phyloP scores from a whole-genome alignment of 2,888 invertebrate species.

The Coecobrya sp. region DNA sequence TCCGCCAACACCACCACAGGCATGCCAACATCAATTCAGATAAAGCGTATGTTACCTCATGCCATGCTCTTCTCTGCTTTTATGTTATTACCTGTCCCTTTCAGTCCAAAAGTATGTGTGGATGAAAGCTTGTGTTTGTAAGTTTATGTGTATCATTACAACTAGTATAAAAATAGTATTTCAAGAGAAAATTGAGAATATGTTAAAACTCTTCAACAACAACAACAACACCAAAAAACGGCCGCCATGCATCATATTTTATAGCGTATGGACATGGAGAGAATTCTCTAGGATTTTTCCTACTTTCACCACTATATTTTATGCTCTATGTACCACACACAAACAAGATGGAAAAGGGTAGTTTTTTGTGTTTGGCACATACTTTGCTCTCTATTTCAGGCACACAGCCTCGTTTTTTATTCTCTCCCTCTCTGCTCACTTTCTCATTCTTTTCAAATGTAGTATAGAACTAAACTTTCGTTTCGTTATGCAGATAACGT shows the following conservation, averaged over 20 bases:
- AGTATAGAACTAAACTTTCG: constrained; percentile 55
- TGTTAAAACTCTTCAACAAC: background rate
- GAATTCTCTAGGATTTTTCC: background rate
- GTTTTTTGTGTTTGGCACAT: constrained; percentile 42
- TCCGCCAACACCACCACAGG: background rate
- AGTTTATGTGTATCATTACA: background rate
- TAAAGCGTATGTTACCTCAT: background rate
- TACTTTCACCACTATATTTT: background rate
- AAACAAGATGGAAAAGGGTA: background rate
- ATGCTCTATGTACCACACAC: background rate
- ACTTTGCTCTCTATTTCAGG: background rate
- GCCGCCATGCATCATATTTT: background rate
- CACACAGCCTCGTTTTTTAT: constrained; percentile 7
- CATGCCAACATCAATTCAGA: background rate
- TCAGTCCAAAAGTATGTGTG: background rate
- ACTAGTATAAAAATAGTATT: background rate
- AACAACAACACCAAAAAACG: too few species aligned
- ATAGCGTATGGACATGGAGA: background rate
- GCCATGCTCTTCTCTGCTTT: background rate
- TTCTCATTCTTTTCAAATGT: constrained; percentile 51
- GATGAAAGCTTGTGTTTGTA: background rate
- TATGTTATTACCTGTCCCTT: background rate
- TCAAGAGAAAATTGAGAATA: background rate
- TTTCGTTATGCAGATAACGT: constrained; percentile 44
- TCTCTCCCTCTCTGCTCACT: background rate